Percentiles rank a stretch among this genome's conserved stretches.
These are phyloP conservation scores for Morinoia aosen DNA, from an alignment of 2,888 invertebrate genomes.

Conservation along the genomic window DNA sequence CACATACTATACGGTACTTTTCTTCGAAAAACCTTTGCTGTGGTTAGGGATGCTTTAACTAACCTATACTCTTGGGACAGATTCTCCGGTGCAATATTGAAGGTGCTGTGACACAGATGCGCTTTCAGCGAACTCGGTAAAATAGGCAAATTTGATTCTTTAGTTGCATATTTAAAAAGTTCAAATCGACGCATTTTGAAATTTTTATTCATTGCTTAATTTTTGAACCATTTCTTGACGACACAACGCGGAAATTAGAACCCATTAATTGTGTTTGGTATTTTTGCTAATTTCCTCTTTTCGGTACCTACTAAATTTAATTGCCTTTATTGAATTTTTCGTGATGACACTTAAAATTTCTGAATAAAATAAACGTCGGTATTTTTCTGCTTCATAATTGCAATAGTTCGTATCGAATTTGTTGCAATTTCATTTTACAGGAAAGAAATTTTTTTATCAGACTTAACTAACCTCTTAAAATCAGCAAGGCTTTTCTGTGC, in stretches of 20 bases:
- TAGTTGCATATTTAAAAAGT: not conserved
- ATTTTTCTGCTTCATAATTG: not conserved
- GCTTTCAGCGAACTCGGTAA: too few species aligned
- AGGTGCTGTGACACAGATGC: too few species aligned
- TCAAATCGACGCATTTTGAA: not conserved
- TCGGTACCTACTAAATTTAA: not conserved
- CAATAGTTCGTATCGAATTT: not conserved
- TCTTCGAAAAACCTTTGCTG: too few species aligned
- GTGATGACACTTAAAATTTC: not conserved
- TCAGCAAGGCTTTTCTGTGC: not conserved
- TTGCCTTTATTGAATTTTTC: not conserved
- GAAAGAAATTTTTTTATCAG: not conserved
- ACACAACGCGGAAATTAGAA: too few species aligned
- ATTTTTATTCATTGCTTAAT: not conserved
- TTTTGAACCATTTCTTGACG: not conserved
- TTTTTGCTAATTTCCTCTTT: not conserved
- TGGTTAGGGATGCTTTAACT: too few species aligned
- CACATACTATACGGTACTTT: too few species aligned
- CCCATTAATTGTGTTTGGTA: too few species aligned
- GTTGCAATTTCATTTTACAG: not conserved
- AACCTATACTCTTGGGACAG: too few species aligned
- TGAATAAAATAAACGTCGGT: not conserved
- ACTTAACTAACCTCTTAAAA: not conserved
- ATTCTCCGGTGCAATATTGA: too few species aligned
- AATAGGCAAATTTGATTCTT: not conserved